Evolutionary conservation across 1,140 invertebrate genomes (phyloP), one percentile per base, ranked within the genome.

Genomic region (Aethina tumida): DNA sequence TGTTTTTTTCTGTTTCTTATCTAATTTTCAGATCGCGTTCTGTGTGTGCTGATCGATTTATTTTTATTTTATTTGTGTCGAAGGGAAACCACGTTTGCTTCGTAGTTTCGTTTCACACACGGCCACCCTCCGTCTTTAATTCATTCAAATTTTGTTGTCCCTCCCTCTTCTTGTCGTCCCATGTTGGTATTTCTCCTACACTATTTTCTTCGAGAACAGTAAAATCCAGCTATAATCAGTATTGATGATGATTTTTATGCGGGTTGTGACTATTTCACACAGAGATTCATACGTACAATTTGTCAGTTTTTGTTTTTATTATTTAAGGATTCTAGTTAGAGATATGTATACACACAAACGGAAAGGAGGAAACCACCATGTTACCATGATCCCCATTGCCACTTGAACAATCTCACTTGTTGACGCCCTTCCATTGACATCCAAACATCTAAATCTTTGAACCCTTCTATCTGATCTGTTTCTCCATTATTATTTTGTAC

Each of bases 261-360:
- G 49, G 52, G 52, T 53, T 51, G 46, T 53, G 49, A 47, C n/a
- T n/a, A 19, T 29, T 22, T 20, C 37, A 28, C 47, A 36, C 39
- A n/a, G n/a, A n/a, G n/a, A n/a, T 42, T 38, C 27, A 38, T 47
- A 41, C 31, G 35, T 44, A 40, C 34, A 25, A 36, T 15, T n/a
- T 36, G 15, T 33, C 22, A 12, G 16, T 12, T 19, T 8, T 4
- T 33, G 19, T 33, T 33, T 17, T 27, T 28, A 15, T 10, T 26
- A 4, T 5, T n/a, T n/a, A n/a, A n/a, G n/a, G n/a, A n/a, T n/a
- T n/a, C n/a, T n/a, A n/a, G n/a, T n/a, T n/a, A n/a, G n/a, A n/a
- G n/a, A n/a, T n/a, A n/a, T n/a, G n/a, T n/a, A n/a, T n/a, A 39
- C 30, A 39, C 25, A 16, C 10, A 39, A 20, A 15, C 15, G 37